Conservation (phyloP, 2,113 vertebrate genomes). For the Pterocles burchelli region DNA sequence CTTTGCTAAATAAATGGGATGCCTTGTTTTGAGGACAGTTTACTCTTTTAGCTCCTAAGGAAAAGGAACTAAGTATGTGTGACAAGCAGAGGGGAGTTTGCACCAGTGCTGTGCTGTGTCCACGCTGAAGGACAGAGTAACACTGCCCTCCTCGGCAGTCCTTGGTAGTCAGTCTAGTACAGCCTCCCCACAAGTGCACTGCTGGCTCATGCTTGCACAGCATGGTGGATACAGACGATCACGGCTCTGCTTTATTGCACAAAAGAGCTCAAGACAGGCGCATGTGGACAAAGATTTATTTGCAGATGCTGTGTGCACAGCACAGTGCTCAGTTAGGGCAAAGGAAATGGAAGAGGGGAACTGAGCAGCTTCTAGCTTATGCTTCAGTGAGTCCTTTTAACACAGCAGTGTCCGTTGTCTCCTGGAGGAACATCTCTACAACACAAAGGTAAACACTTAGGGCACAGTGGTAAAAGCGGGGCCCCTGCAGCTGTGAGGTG, state of each 20-base stretch:
- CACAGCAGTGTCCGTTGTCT: neutral
- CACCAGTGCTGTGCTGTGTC: no score
- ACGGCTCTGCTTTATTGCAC: no score
- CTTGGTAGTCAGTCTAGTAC: accelerated
- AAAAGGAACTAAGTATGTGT: accelerated
- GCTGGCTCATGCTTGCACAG: no score
- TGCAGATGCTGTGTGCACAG: neutral
- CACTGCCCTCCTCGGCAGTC: accelerated
- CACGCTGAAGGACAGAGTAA: accelerated
- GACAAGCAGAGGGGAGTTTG: no score
- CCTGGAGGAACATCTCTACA: neutral
- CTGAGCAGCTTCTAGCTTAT: neutral
- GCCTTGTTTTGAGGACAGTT: neutral
- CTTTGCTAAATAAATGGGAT: neutral
- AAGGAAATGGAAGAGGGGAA: neutral
- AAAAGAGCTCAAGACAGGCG: accelerated
- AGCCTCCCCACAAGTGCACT: accelerated
- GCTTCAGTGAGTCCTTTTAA: neutral
- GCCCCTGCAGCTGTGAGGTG: neutral
- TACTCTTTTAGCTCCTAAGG: neutral
- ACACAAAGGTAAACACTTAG: no score
- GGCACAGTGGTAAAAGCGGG: accelerated
- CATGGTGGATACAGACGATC: accelerated
- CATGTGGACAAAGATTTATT: accelerated
- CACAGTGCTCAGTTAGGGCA: neutral